A percentile compares a stretch with the other conserved stretches of the same genome.
Evolutionary conservation across 2,888 invertebrate genomes (phyloP).

Genomic region (Digitonthophagus gazella): DNA sequence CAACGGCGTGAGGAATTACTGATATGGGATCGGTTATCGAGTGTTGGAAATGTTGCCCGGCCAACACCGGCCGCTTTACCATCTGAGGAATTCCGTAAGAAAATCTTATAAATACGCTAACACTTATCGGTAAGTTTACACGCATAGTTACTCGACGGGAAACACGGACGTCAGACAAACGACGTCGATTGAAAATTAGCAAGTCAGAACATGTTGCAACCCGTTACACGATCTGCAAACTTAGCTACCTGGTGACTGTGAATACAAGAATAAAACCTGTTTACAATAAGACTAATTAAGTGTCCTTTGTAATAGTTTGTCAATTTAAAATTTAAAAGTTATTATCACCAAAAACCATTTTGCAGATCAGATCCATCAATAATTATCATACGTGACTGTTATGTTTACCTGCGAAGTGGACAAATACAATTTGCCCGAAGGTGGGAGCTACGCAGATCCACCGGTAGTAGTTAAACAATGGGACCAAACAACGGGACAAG

Average conservation of each 20-base stretch:
- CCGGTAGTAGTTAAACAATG: neutral
- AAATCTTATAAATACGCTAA: neutral
- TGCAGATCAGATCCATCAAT: neutral
- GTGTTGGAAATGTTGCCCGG: neutral
- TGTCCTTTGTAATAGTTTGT: neutral
- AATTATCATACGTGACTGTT: neutral
- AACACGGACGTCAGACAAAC: neutral
- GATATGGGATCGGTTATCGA: neutral
- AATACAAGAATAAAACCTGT: neutral
- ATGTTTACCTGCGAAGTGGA: neutral
- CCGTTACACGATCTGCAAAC: neutral
- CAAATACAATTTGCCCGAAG: neutral
- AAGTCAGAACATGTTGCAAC: neutral
- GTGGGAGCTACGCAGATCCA: neutral
- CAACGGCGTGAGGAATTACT: neutral
- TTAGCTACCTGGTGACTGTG: neutral
- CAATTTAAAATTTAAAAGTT: too few relatives aligned
- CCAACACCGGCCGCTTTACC: neutral
- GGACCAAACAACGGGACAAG: neutral
- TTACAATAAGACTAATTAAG: neutral
- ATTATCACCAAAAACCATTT: too few relatives aligned
- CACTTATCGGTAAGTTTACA: neutral
- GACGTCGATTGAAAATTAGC: neutral
- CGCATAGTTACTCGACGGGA: neutral
- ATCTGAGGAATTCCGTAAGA: neutral